Conservation (phyloP, 1,140 invertebrate genomes). For the Palaemon carinicauda region DNA sequence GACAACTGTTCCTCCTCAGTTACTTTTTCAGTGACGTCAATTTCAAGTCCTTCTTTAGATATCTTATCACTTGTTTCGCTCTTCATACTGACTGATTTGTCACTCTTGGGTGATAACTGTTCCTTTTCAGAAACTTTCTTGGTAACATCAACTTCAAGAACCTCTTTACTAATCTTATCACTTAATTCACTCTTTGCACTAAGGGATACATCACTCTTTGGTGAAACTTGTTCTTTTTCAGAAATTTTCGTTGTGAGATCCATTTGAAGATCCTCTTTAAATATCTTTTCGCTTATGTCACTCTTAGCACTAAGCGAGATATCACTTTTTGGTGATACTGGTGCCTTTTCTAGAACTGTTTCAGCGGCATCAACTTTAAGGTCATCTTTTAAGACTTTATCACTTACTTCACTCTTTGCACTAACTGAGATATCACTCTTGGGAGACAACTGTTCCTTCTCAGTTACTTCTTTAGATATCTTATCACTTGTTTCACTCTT, state of each 20-base stretch:
- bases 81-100: not conserved
- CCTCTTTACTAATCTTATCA: slow-evolving; percentile 4
- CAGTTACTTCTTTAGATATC: slow-evolving; percentile 37
- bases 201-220: slow-evolving; percentile 40
- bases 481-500: slow-evolving; percentile 33
- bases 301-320: slow-evolving; percentile 1
- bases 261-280: slow-evolving; percentile 12
- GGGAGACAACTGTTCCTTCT: slow-evolving; percentile 20
- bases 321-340: slow-evolving; percentile 34
- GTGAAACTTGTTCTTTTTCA: slow-evolving; percentile 55
- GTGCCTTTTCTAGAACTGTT: slow-evolving; percentile 28
- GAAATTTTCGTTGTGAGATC: slow-evolving; percentile 45
- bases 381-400: slow-evolving; percentile 39
- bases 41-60: slow-evolving; percentile 57
- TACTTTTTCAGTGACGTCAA: not conserved
- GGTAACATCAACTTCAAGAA: not conserved
- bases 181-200: slow-evolving; percentile 56
- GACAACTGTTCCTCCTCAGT: too few relatives aligned
- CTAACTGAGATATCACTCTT: slow-evolving; percentile 35
- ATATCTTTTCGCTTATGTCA: not conserved
- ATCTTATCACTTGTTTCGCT: slow-evolving; percentile 1
- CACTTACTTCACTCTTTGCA: slow-evolving; percentile 28
- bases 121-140: too few relatives aligned
- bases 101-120: too few relatives aligned
- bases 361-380: too few relatives aligned